phyloP scores from a whole-genome alignment of 2,888 invertebrate species.

The Helicoverpa assulta region DNA sequence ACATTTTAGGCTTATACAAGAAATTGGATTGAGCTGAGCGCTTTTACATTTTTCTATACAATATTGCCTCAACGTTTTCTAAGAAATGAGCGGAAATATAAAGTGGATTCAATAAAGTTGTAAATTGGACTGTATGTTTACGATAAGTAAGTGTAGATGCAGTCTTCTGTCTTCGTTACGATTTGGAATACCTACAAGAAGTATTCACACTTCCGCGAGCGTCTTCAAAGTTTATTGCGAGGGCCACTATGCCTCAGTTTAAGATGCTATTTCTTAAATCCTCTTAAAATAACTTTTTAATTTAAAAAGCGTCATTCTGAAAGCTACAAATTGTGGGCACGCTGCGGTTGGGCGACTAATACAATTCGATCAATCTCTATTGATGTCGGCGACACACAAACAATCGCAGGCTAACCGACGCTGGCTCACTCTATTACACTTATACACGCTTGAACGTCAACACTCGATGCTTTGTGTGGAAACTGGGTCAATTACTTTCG shows the following conservation, averaged over 20 bases:
- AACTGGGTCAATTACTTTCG: slow-evolving; percentile 52
- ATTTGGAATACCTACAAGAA: slow-evolving; percentile 20
- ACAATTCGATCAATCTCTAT: slow-evolving; percentile 21
- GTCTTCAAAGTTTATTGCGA: slow-evolving; percentile 11
- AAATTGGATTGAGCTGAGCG: slow-evolving; percentile 66
- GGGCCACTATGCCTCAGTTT: slow-evolving; percentile 8
- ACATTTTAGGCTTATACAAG: slow-evolving; percentile 66
- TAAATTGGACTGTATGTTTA: slow-evolving; percentile 41
- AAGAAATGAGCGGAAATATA: slow-evolving; percentile 38
- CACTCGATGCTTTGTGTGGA: slow-evolving; percentile 38
- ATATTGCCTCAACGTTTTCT: slow-evolving; percentile 50
- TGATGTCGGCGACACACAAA: slow-evolving; percentile 17
- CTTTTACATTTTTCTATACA: slow-evolving; percentile 63
- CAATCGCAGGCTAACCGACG: slow-evolving; percentile 17
- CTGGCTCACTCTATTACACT: slow-evolving; percentile 21
- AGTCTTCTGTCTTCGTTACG: slow-evolving; percentile 28
- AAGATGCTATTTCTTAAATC: neutral
- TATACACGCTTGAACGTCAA: slow-evolving; percentile 20
- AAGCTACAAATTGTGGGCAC: neutral
- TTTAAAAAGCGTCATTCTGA: neutral
- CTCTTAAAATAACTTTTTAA: neutral
- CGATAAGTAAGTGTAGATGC: slow-evolving; percentile 31
- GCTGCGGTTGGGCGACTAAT: slow-evolving; percentile 2
- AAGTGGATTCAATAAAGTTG: slow-evolving; percentile 37
- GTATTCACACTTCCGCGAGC: slow-evolving; percentile 15